A percentile compares a stretch with the other conserved stretches of the same genome.
phyloP scores from a whole-genome alignment of 2,888 invertebrate genomes.

The Platycheirus albimanus region DNA sequence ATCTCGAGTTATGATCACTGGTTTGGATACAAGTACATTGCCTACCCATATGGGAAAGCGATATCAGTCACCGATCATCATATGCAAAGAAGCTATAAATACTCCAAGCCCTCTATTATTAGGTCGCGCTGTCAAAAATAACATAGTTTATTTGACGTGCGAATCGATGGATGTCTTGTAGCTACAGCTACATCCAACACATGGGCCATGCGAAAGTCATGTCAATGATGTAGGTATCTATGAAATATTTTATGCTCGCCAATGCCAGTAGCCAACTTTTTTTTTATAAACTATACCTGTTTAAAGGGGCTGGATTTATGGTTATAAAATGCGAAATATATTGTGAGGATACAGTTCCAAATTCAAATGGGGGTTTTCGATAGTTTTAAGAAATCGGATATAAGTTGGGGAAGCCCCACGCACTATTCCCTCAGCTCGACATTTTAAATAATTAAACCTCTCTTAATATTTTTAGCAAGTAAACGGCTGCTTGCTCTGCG shows the following conservation, averaged over 20 bases:
- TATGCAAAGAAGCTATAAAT: slow-evolving; percentile 72
- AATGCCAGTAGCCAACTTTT: slow-evolving; percentile 20
- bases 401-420: no score
- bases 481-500: no score
- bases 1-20: slow-evolving; percentile 64
- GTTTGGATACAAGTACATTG: no score
- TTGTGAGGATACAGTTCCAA: no score
- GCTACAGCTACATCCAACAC: no score
- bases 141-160: slow-evolving; percentile 72
- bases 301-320: slow-evolving; percentile 5
- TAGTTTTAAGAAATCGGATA: no score
- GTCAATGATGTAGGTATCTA: slow-evolving; percentile 58
- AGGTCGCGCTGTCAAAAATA: slow-evolving; percentile 73
- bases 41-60: slow-evolving; percentile 3
- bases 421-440: no score
- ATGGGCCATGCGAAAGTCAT: slow-evolving; percentile 43
- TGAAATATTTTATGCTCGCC: slow-evolving; percentile 41
- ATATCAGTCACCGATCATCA: slow-evolving; percentile 27
- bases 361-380: no score
- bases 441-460: no score
- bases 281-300: slow-evolving; percentile 16
- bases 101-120: slow-evolving; percentile 69
- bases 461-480: no score
- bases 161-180: slow-evolving; percentile 69
- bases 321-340: neutral